Base-by-base conservation (phyloP, 2,797 vertebrate genomes). In the Girardinus metallicus region DNA sequence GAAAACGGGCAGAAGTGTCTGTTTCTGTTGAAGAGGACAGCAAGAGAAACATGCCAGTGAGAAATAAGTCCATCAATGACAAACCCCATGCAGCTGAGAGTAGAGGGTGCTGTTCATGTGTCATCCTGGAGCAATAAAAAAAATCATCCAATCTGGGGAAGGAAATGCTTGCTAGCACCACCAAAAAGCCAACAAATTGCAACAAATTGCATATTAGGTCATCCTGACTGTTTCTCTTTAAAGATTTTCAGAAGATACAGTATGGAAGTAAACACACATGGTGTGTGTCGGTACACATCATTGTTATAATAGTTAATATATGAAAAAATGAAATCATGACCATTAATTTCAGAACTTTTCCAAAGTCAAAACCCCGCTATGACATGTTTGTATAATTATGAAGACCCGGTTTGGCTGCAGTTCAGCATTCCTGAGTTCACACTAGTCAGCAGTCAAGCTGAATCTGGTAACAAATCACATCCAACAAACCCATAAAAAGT, bases 1-100 rank as follows among this genome's bases (percentile, higher is more conserved):
- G 81, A 89, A 92, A 89, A 51, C 79, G 83, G 68, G 49, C 77
- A 87, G 71, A 87, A 86, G 86, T 89, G 86, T 86, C 84, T 87
- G 83, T 57, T 85, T 80, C 78, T 49, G 23, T 64, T 87, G 86
- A 90, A 89, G 53, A 16, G 81, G 51, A n/a, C 13, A 9, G 66
- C 86, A 71, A 53, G 74, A 77, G 64, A 70, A 79, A 81, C 84
- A 84, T 26, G 62, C 51, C 2, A 9, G 77, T 73, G 49, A 78
- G 79, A 53, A 77, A 89, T 86, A 88, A 46, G 51, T 76, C 43
- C 4, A 3, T 39, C 18, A 3, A 53, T 47, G 80, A 83, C 72
- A 73, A 86, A 55, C 83, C 74, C 41, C 75, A 62, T 0, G 29
- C 79, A 76, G 80, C 78, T 83, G 49, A 34, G 6, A 76, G 78